phyloP scores from a whole-genome alignment of 2,888 invertebrate species.

The Steinernema scapterisci region DNA sequence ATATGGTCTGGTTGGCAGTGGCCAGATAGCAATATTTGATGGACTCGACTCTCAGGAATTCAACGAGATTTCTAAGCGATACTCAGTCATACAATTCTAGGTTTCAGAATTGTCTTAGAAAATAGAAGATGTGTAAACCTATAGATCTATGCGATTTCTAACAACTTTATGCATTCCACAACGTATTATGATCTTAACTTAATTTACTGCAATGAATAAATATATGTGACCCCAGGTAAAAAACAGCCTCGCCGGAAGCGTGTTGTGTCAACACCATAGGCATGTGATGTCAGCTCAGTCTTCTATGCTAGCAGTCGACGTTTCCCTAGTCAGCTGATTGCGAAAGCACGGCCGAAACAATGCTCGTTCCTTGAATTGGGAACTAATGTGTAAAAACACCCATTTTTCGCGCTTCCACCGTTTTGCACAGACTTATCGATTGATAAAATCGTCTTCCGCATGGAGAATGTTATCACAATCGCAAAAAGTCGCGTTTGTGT shows the following conservation, averaged over 20 bases:
- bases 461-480: conserved; percentile 16
- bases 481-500: conserved; percentile 21
- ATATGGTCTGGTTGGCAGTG: conserved; percentile 43
- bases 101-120: conserved; percentile 4
- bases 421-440: neutral
- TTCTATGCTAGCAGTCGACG: neutral
- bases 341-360: neutral
- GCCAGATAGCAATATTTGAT: conserved; percentile 41
- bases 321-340: conserved; percentile 21
- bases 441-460: conserved; percentile 3
- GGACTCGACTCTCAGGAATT: conserved; percentile 31
- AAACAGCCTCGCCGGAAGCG: neutral
- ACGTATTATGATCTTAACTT: conserved; percentile 12
- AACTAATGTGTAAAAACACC: neutral
- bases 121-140: neutral
- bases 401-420: conserved; percentile 5
- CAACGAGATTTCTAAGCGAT: conserved; percentile 29
- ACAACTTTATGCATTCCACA: conserved; percentile 11
- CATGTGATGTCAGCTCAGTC: neutral
- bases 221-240: neutral
- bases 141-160: conserved; percentile 28
- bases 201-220: conserved; percentile 19
- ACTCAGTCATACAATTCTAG: conserved; percentile 34
- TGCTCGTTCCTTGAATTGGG: neutral
- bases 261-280: neutral